Percentiles rank a stretch among this genome's conserved stretches.
These are phyloP conservation scores for Spodoptera littoralis DNA, from an alignment of 2,888 invertebrate genomes.

Conservation along the genomic window DNA sequence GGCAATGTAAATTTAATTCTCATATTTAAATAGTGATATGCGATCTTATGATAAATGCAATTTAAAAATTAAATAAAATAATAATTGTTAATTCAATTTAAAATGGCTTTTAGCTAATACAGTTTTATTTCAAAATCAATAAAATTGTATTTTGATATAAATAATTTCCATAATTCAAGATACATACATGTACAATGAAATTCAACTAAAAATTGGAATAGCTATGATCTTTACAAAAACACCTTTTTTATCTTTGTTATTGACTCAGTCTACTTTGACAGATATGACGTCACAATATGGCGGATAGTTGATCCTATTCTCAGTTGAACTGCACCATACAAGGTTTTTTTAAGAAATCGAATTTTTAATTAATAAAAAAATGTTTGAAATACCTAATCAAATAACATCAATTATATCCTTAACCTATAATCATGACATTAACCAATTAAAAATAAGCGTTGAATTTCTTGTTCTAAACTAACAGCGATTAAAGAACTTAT, in stretches of 20 bases:
- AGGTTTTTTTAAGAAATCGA: no score
- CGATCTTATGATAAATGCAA: slow-evolving; percentile 17
- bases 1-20: slow-evolving; percentile 3
- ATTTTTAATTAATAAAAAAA: no score
- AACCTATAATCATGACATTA: no score
- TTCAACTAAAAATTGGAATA: no score
- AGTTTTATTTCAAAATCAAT: slow-evolving; percentile 3
- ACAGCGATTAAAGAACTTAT: slow-evolving; percentile 52
- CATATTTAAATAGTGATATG: slow-evolving; percentile 7
- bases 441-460: slow-evolving; percentile 20
- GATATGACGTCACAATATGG: no score
- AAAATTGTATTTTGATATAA: not conserved
- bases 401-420: not conserved
- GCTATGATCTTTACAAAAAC: no score
- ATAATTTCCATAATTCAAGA: not conserved
- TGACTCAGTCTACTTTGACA: no score
- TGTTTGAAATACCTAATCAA: not conserved
- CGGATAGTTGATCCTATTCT: no score
- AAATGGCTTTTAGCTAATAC: slow-evolving; percentile 1
- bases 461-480: slow-evolving; percentile 17
- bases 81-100: slow-evolving; percentile 2
- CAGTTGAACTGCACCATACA: no score
- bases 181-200: no score
- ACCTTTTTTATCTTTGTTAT: no score
- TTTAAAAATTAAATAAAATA: slow-evolving; percentile 1